Conservation (phyloP, 1,140 invertebrate genomes). For the Orchesella cincta region DNA sequence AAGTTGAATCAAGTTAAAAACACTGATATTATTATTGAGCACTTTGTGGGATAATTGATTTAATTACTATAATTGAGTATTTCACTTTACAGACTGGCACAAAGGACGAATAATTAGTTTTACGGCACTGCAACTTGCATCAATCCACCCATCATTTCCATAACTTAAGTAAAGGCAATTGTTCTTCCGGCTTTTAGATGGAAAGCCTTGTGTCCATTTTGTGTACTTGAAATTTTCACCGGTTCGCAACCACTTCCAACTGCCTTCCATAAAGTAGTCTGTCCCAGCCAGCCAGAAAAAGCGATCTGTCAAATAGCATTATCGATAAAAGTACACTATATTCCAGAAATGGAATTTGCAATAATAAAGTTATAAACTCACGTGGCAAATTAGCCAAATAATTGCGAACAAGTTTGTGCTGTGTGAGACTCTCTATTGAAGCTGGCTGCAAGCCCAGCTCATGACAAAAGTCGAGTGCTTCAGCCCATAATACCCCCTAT, state of each 20-base stretch:
- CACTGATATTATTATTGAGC: no score
- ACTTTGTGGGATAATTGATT: no score
- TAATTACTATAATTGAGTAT: neutral
- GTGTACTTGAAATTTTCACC: slow-evolving; percentile 31
- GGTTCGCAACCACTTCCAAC: slow-evolving; percentile 34
- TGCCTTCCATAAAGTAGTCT: slow-evolving; percentile 36
- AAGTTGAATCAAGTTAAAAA: no score
- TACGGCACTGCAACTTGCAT: slow-evolving; percentile 29
- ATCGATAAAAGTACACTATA: neutral
- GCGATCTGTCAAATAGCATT: slow-evolving; percentile 14
- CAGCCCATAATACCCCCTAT: slow-evolving; percentile 36
- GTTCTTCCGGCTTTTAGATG: slow-evolving; percentile 31
- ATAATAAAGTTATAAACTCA: slow-evolving; percentile 16
- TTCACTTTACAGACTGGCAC: slow-evolving; percentile 18
- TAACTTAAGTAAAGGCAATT: slow-evolving; percentile 39
- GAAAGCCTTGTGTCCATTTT: slow-evolving; percentile 35
- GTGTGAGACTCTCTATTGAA: slow-evolving; percentile 21
- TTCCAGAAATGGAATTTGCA: neutral
- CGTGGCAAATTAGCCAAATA: slow-evolving; percentile 36
- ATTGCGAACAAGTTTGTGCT: slow-evolving; percentile 36
- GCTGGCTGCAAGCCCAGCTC: slow-evolving; percentile 30
- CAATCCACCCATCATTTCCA: slow-evolving; percentile 39
- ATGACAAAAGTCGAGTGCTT: slow-evolving; percentile 38
- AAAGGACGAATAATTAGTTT: slow-evolving; percentile 36
- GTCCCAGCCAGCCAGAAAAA: slow-evolving; percentile 41